Base-by-base conservation (phyloP, 2,888 invertebrate species). In the Melanotus villosus region DNA sequence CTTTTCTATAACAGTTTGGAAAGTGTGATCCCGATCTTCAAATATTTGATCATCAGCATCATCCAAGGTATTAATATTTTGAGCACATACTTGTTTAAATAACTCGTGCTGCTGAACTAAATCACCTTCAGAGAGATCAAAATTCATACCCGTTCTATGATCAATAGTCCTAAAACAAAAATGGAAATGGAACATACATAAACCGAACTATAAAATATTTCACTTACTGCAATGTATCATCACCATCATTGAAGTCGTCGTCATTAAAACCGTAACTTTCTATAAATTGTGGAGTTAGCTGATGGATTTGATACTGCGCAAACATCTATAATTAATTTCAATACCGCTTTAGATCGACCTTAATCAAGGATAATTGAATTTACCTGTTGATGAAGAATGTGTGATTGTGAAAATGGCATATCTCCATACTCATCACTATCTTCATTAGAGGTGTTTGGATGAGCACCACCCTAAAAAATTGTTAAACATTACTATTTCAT, bases 211-310 rank as follows among this genome's bases (percentile, higher is more conserved):
- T 18, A 7, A 32, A 14, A 2, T 41, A 47, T 45, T 36, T 65
- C 77, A 85, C 86, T 84, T 83, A 88, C 88, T 86, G 86, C 73
- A 88, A 80, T 43, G 84, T 83, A 74, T 87, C 87, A 73, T 90
- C 89, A 7, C 87, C 88, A 76, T 89, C 89, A 72, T 87, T 88
- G 77, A 89, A 90, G 71, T 90, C 89, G 72, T 90, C 89, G 78
- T 90, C 90, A 75, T 87, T 87, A 79, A 88, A 90, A 60, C 89
- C 90, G 80, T 89, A 90, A 73, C 87, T 87, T 76, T 90, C 89
- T 73, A 88, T 87, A 80, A 89, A 89, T 2, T 87, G 87, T 69
- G 89, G 86, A 21, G 88, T 87, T 84, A 90, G 86, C 82, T 89
- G 87, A 82, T 90, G 90, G 78, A 87, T 87, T 84, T 90, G 89